phyloP scores from a whole-genome alignment of 2,113 vertebrate species.

The Gadus macrocephalus region DNA sequence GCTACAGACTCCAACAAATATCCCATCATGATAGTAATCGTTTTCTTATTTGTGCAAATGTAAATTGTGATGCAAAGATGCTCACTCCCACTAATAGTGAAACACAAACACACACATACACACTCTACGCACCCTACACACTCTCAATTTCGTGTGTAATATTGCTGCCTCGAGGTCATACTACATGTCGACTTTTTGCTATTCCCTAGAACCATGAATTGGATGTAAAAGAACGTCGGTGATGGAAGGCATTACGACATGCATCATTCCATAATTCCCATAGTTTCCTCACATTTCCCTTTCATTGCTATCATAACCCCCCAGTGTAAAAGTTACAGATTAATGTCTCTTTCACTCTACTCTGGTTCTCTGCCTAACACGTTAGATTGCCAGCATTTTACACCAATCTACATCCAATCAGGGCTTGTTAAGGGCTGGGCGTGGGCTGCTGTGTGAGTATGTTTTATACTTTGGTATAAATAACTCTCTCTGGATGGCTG shows the following conservation, averaged over 20 bases:
- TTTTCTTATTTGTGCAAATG: too few relatives aligned
- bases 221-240: too few relatives aligned
- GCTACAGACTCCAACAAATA: too few relatives aligned
- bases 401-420: too few relatives aligned
- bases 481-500: conserved; percentile 31
- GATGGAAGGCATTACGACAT: too few relatives aligned
- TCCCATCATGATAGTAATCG: too few relatives aligned
- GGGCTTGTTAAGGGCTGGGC: neutral
- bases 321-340: too few relatives aligned
- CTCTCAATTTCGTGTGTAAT: neutral
- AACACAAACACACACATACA: neutral
- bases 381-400: too few relatives aligned
- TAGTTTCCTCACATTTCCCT: too few relatives aligned
- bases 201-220: neutral
- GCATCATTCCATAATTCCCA: too few relatives aligned
- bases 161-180: neutral
- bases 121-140: neutral
- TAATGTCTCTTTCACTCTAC: neutral
- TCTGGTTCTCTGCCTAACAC: neutral
- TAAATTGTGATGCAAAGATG: neutral
- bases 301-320: too few relatives aligned
- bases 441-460: neutral
- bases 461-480: neutral
- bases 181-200: neutral
- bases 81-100: neutral